Evolutionary conservation across 2,888 invertebrate species (phyloP).

Genomic region (Microplitis manilae): DNA sequence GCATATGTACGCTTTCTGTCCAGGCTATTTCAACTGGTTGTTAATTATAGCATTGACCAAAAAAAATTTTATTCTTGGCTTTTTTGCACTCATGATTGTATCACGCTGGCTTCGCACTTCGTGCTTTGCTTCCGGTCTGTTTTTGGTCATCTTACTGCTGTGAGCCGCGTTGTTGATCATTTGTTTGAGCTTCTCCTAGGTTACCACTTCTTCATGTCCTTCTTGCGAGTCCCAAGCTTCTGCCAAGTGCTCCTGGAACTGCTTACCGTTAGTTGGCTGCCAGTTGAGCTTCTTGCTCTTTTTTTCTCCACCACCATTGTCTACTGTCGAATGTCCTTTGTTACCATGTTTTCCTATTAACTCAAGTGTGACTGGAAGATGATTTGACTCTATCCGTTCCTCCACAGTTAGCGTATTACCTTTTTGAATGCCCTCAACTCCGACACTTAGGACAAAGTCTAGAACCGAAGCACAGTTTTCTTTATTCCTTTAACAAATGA

Average conservation of each 20-base stretch:
- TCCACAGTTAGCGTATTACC: neutral
- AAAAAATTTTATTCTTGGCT: neutral
- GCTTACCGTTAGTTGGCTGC: neutral
- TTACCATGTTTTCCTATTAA: too few species aligned
- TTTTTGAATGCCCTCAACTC: neutral
- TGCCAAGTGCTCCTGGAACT: neutral
- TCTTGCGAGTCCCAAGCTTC: neutral
- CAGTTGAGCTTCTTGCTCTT: neutral
- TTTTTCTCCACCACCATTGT: too few species aligned
- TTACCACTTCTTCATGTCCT: neutral
- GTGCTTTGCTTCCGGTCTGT: neutral
- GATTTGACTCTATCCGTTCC: neutral
- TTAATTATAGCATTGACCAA: slow-evolving; percentile 19
- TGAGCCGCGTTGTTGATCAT: neutral
- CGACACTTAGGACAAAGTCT: neutral
- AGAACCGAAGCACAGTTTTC: neutral
- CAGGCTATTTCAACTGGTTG: slow-evolving; percentile 25
- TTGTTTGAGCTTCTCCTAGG: neutral
- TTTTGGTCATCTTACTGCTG: neutral
- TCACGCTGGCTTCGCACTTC: neutral
- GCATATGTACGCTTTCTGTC: slow-evolving; percentile 33
- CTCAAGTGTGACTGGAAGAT: neutral
- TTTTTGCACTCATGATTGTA: neutral
- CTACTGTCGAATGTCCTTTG: too few species aligned
- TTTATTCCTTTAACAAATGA: too few species aligned